phyloP scores from a whole-genome alignment of 2,888 invertebrate species.

The Epicampocera succincta region DNA sequence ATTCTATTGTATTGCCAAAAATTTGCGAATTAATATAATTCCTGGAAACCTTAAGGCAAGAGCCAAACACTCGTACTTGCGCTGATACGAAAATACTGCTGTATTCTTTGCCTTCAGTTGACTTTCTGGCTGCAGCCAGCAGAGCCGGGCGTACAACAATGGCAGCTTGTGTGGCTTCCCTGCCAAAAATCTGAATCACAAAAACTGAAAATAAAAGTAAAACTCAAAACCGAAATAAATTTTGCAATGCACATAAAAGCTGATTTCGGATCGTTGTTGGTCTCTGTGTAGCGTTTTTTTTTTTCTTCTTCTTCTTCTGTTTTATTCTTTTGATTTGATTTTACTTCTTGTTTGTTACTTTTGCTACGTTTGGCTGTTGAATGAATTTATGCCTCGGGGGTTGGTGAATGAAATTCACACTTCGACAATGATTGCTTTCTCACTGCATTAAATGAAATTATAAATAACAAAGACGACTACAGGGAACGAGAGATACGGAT shows the following conservation, averaged over 20 bases:
- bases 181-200: constrained; percentile 56
- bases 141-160: constrained; percentile 35
- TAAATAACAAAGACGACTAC: constrained; percentile 57
- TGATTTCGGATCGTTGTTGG: constrained; percentile 35
- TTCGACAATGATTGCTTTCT: constrained; percentile 70
- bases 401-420: constrained; percentile 69
- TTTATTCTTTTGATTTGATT: constrained; percentile 33
- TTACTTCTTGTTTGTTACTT: not conserved
- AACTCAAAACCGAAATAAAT: constrained; percentile 30
- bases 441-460: constrained; percentile 68
- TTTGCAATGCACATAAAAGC: constrained; percentile 18
- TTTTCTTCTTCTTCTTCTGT: no score
- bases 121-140: constrained; percentile 46
- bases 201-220: constrained; percentile 36
- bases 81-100: constrained; percentile 32
- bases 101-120: constrained; percentile 47
- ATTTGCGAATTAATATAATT: constrained; percentile 7
- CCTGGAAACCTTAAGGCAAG: constrained; percentile 21
- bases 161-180: constrained; percentile 56
- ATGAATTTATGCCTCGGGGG: constrained; percentile 67
- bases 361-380: constrained; percentile 58
- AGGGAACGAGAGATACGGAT: constrained; percentile 3
- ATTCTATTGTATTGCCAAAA: not conserved
- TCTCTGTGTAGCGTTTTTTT: not conserved
- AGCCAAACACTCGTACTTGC: not conserved